These are phyloP conservation scores for Lycia hirtaria DNA, from an alignment of 2,888 invertebrate genomes.

Conservation along the genomic window DNA sequence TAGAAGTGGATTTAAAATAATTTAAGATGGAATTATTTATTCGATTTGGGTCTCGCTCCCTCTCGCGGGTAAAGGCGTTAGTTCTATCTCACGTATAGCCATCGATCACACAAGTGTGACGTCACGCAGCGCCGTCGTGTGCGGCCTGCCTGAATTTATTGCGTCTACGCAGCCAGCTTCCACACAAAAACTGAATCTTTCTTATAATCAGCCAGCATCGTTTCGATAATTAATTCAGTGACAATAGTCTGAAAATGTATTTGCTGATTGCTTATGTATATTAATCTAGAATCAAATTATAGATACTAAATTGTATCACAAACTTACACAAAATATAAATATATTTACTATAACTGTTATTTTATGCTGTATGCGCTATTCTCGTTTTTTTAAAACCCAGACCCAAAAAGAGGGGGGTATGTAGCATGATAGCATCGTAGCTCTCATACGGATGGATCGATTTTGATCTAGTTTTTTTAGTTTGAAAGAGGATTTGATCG, in stretches of 20 bases:
- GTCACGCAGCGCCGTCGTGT: constrained; percentile 85
- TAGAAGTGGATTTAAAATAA: constrained; percentile 81
- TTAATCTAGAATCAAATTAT: no score
- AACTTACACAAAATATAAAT: no score
- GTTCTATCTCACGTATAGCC: constrained; percentile 71
- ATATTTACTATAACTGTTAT: no score
- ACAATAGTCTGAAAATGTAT: constrained; percentile 5
- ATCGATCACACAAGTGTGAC: constrained; percentile 85
- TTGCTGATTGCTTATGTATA: neutral
- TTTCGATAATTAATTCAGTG: constrained; percentile 49
- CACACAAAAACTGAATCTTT: constrained; percentile 65
- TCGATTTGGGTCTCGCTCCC: constrained; percentile 62
- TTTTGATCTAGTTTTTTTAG: no score
- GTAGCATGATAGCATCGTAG: no score
- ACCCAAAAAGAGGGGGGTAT: no score
- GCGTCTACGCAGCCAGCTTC: constrained; percentile 77
- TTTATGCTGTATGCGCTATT: no score
- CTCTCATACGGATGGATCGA: no score
- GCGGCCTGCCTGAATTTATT: constrained; percentile 83
- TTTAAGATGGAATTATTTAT: constrained; percentile 79
- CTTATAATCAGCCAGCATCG: constrained; percentile 43
- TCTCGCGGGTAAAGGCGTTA: constrained; percentile 51
- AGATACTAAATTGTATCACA: no score
- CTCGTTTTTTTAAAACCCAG: no score
- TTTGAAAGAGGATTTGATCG: no score